Base-by-base conservation (phyloP, 2,888 invertebrate species). In the Epirrhoe alternata region DNA sequence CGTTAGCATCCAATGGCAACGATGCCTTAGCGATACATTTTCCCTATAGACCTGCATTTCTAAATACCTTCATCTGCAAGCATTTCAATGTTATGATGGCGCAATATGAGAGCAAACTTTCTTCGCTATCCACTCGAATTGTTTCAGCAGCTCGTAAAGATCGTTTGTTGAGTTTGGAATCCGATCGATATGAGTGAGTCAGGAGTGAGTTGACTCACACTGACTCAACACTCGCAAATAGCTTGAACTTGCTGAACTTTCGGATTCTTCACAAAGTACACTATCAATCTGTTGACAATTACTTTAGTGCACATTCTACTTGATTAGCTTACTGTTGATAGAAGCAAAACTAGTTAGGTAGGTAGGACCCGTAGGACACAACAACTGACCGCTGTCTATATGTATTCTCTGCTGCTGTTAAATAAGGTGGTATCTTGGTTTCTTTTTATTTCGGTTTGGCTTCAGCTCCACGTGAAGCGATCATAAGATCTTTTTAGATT, bases 181-280 rank as follows among this genome's bases (percentile, higher is more conserved):
- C 49, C 49, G 64, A 68, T 68, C 67, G 64, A 68, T 64, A 64
- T 8, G 45, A 59, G 33, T 68, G 67, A 68, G 31, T 68, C 67
- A 68, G 51, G 59, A 59, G 62, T 66, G 62, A 66, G 54, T 49
- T 60, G 67, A 56, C 45, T 56, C 64, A 59, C 6, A 4, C 62
- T 67, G 66, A 67, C 52, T 67, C 67, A 67, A 6, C 31, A 52
- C 47, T 56, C 58, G 54, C 56, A 67, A 64, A 67, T 64, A 67
- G 50, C 64, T 68, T 68, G 64, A 61, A 68, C 67, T 64, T 56
- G 17, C 42, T 57, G 56, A 64, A 64, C 59, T 63, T 54, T 47
- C n/a, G 30, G 16, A 12, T 56, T 51, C 31, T 56, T 56, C 49
- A 57, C 55, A 47, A 47, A 14, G 14, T n/a, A 45, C 14, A 16